Conservation (phyloP, 2,797 vertebrate species). For the Serranus cabrilla region DNA sequence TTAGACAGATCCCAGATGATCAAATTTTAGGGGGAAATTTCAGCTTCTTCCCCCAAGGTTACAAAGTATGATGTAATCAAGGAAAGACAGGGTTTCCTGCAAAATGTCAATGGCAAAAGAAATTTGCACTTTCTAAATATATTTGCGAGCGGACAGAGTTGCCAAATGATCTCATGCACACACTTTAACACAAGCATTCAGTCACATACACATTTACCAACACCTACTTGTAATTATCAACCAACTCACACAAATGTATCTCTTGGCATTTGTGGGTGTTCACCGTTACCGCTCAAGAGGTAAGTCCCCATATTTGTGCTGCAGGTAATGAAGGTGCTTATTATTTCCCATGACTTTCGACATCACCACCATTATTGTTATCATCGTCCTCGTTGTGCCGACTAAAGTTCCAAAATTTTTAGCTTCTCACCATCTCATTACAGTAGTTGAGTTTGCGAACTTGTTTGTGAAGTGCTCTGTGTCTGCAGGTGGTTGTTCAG, state of each 20-base stretch:
- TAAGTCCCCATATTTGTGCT: constrained; percentile 20
- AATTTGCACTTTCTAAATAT: constrained; percentile 6
- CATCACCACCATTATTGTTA: constrained; percentile 22
- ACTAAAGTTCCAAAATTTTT: constrained; percentile 22
- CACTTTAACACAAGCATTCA: neutral
- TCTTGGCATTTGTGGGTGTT: constrained; percentile 53
- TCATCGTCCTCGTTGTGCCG: constrained; percentile 1
- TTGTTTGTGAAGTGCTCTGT: constrained; percentile 10
- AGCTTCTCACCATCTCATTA: constrained; percentile 53
- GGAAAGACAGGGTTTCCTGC: neutral
- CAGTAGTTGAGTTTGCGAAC: constrained; percentile 31
- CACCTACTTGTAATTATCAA: constrained; percentile 44
- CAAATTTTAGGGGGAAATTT: neutral
- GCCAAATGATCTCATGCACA: neutral
- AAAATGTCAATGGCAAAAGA: neutral
- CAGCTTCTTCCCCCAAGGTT: neutral
- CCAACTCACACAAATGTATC: constrained; percentile 42
- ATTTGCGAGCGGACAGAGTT: constrained; percentile 1
- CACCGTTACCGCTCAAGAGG: constrained; percentile 11
- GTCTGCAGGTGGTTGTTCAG: constrained; percentile 60
- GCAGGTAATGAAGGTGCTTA: constrained; percentile 58
- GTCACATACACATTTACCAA: constrained; percentile 5
- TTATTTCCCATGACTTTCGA: constrained; percentile 49
- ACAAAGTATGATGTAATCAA: too few relatives aligned
- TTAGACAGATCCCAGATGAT: neutral